A percentile compares a stretch with the other conserved stretches of the same genome.
Conservation (phyloP, 2,113 vertebrate genomes). For the Aphyosemion australe region DNA sequence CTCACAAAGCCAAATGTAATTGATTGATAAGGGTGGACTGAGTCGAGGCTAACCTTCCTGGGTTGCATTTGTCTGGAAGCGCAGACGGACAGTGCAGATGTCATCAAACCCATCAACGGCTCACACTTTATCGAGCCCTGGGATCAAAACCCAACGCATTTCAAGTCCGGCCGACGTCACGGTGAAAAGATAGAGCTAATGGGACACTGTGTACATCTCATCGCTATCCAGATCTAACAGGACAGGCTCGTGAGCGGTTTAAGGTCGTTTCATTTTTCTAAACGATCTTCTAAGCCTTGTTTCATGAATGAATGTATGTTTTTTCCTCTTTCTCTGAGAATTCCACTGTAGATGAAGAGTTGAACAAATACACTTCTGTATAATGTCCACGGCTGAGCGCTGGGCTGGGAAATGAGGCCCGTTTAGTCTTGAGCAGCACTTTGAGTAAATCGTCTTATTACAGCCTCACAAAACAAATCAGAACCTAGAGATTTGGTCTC, state of each 20-base stretch:
- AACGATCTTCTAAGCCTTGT: constrained; percentile 12
- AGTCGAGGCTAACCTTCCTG: constrained; percentile 45
- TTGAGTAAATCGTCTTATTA: constrained; percentile 63
- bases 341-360: background rate
- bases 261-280: constrained; percentile 77
- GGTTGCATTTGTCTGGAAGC: constrained; percentile 65
- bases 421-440: constrained; percentile 55
- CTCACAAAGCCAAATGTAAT: constrained; percentile 78
- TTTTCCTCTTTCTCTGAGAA: background rate
- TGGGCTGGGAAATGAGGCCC: constrained; percentile 54
- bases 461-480: constrained; percentile 34
- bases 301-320: background rate
- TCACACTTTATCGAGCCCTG: constrained; percentile 70
- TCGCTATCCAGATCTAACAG: constrained; percentile 82
- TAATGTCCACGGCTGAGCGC: constrained; percentile 48
- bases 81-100: constrained; percentile 75
- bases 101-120: constrained; percentile 70
- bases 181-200: constrained; percentile 78
- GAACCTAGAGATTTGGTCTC: constrained; percentile 59
- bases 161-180: constrained; percentile 72
- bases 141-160: constrained; percentile 75
- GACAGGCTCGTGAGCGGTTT: constrained; percentile 65
- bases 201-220: constrained; percentile 79
- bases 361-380: constrained; percentile 48
- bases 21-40: constrained; percentile 71